Evolutionary conservation across 1,140 invertebrate genomes (phyloP), one percentile per base, ranked within the genome.

Genomic region (Eupeodes corollae): DNA sequence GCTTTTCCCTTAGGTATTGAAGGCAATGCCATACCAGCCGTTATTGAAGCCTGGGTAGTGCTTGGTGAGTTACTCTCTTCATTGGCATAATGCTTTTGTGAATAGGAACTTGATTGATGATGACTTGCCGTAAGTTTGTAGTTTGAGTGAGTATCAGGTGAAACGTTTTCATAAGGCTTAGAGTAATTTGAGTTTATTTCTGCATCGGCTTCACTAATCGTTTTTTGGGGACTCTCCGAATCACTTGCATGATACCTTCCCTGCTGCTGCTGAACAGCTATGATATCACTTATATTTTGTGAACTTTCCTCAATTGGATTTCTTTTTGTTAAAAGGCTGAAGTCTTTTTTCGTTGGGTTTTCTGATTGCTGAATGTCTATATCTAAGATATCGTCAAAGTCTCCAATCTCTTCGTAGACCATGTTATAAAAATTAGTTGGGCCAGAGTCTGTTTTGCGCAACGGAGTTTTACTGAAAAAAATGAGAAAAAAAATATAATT

Each of bases 111-210:
- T 54, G 56, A 44, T 62, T 63, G 26, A 44, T 33, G 19, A 66
- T 59, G 35, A 42, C 13, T 15, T 21, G 14, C 13, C 11, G 19
- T 42, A 6, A 42, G 11, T 42, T 42, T 3, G 19, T 42, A 21
- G n/a, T 13, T n/a, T 37, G 13, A 16, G 13, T 14, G 13, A 37
- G 35, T 16, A 10, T 37, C 40, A 57, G 1, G 61, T 59, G 38
- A 30, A 35, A 42, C 18, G 16, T 42, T 42, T 14, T 42, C 40
- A 21, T 42, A 42, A 42, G 3, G 40, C 18, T 42, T 42, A 14
- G 19, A 35, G 30, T 44, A 49, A 41, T 44, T 49, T 40, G 42
- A 19, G 31, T 47, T 47, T 2, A 69, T 56, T 50, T 70, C 69
- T 48, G 70, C 68, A 16, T 66, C 68, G 47, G 3, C 21, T 26